Evolutionary conservation across 2,888 invertebrate genomes (phyloP), one percentile per base, ranked within the genome.

Genomic region (Ophion costatus): DNA sequence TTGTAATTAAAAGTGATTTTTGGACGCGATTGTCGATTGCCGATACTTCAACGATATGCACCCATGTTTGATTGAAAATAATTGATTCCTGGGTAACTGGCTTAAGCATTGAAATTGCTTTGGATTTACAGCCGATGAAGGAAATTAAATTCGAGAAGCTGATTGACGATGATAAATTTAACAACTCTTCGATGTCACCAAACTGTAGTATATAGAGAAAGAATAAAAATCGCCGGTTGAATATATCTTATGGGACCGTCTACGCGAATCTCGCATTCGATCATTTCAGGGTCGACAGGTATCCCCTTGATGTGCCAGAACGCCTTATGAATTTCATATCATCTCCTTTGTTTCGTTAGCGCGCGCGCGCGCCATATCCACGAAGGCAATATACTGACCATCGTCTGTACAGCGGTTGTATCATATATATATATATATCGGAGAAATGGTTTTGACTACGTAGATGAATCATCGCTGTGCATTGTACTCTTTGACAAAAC

Each of bases 231-330:
- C 70, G 71, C 59, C 64, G 38, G 71, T 71, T 33, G 67, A 74
- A 75, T 74, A 75, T 74, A 83, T 51, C 56, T 80, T 80, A 76
- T 76, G 63, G 70, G 63, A 71, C 57, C 80, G 74, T 29, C 45
- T 59, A 70, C 64, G 59, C 61, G 76, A 73, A 66, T 80, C 69
- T 79, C 70, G 82, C 64, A 78, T 78, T 84, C 78, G 63, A 79
- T 79, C 75, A 66, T 73, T 84, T 84, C 82, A 84, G 84, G 84
- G 84, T 84, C 84, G 79, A 74, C 84, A 56, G 63, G 82, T 77
- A 81, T 84, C 73, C 76, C 74, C 81, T 66, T 84, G 71, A 74
- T 73, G 71, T 71, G 83, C 76, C 70, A 77, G 69, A 80, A 82
- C 71, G 67, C 83, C 71, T 64, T 63, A 51, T 80, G 83, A 80